phyloP scores from a whole-genome alignment of 2,113 vertebrate species.

The Sisor rabdophorus region DNA sequence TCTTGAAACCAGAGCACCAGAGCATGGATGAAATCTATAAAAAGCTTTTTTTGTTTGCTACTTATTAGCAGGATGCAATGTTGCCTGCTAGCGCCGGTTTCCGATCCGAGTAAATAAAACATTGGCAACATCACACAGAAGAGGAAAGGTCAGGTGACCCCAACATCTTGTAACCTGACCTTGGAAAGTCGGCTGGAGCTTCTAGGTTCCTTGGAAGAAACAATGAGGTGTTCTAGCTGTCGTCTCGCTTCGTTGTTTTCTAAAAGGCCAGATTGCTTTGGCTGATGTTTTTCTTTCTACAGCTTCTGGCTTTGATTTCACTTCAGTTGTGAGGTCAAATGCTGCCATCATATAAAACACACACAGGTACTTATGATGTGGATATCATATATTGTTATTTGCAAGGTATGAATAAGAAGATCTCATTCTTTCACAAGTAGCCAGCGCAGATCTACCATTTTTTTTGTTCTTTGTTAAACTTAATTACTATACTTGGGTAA shows the following conservation, averaged over 20 bases:
- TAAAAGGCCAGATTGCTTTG: constrained; percentile 44
- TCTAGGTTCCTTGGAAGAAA: constrained; percentile 42
- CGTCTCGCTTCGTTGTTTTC: constrained; percentile 32
- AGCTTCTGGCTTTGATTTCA: constrained; percentile 38
- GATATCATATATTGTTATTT: too few relatives aligned
- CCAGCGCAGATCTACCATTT: too few relatives aligned
- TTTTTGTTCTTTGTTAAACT: too few relatives aligned
- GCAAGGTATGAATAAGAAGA: too few relatives aligned
- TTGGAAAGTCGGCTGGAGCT: constrained; percentile 20
- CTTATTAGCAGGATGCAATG: constrained; percentile 52
- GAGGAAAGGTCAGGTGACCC: constrained; percentile 49
- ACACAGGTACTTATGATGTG: too few relatives aligned
- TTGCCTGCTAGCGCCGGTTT: constrained; percentile 37
- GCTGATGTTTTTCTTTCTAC: constrained; percentile 26
- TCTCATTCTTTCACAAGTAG: too few relatives aligned
- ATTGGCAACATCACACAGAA: constrained; percentile 49
- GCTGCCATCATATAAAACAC: not conserved
- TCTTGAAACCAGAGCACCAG: constrained; percentile 44
- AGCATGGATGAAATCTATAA: constrained; percentile 52
- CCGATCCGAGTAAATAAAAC: constrained; percentile 56
- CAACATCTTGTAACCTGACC: constrained; percentile 45
- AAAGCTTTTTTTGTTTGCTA: constrained; percentile 51
- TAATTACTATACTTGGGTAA: too few relatives aligned
- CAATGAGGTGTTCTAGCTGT: constrained; percentile 36
- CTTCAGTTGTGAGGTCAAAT: not conserved